These are phyloP conservation scores for Parotocinclus haroldoi DNA, from an alignment of 2,797 vertebrate species.

Conservation along the genomic window DNA sequence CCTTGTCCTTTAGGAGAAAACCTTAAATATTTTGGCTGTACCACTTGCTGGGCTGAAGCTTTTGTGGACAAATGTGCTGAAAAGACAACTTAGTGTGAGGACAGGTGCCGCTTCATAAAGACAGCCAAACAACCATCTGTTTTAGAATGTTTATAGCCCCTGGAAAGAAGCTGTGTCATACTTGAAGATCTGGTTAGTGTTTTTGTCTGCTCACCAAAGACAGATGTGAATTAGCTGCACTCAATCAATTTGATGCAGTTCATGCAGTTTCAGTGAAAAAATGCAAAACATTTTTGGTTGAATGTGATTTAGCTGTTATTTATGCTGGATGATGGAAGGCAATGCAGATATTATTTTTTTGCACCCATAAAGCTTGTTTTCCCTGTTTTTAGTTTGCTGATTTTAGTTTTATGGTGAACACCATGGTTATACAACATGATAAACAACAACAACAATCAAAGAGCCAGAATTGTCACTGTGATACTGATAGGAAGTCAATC, in stretches of 20 bases:
- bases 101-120: constrained; percentile 50
- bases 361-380: no score
- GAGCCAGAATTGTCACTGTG: no score
- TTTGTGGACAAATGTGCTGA: constrained; percentile 35
- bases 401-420: no score
- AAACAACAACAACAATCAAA: no score
- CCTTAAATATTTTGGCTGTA: constrained; percentile 4
- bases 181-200: constrained; percentile 53
- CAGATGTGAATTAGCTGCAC: constrained; percentile 36
- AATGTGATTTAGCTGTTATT: no score
- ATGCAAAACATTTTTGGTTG: background rate
- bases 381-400: no score
- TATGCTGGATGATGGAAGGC: no score
- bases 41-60: constrained; percentile 2
- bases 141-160: constrained; percentile 44
- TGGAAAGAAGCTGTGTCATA: constrained; percentile 43
- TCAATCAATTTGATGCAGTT: constrained; percentile 19
- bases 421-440: no score
- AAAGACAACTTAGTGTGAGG: constrained; percentile 43
- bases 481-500: no score
- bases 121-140: constrained; percentile 47
- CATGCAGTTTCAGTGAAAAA: background rate
- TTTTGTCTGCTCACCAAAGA: constrained; percentile 43
- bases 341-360: no score
- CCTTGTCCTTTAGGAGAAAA: constrained; percentile 8